Percentiles rank a stretch among this genome's conserved stretches.
phyloP scores from a whole-genome alignment of 1,140 invertebrate genomes.

The Stenopsyche tienmushanensis region DNA sequence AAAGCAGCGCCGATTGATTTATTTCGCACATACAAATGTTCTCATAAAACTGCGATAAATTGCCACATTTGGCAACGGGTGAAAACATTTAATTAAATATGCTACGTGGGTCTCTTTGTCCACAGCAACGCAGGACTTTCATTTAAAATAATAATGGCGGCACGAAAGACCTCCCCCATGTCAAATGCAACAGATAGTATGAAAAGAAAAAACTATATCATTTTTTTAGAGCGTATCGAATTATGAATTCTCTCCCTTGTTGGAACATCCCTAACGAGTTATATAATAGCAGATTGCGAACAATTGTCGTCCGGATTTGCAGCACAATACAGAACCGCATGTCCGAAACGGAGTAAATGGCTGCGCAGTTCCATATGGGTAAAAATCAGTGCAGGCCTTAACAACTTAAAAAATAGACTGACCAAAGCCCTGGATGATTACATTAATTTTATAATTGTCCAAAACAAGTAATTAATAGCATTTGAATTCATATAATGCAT shows the following conservation, averaged over 20 bases:
- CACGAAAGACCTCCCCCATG: background rate
- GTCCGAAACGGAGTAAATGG: slow-evolving; percentile 12
- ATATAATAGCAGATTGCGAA: slow-evolving; percentile 23
- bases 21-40: no score
- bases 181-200: background rate
- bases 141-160: background rate
- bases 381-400: slow-evolving; percentile 7
- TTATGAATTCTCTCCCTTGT: background rate
- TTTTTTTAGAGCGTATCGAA: background rate
- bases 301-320: slow-evolving; percentile 16
- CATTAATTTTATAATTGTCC: background rate
- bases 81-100: no score
- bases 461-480: background rate
- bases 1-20: no score
- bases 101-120: no score
- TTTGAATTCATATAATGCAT: background rate
- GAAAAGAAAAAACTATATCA: background rate
- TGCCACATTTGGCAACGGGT: no score
- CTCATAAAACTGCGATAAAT: no score
- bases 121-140: background rate
- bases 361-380: background rate
- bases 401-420: background rate
- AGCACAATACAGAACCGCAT: slow-evolving; percentile 21
- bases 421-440: background rate
- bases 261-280: slow-evolving; percentile 12